Conservation (phyloP, 2,113 vertebrate genomes). For the Neofelis nebulosa region DNA sequence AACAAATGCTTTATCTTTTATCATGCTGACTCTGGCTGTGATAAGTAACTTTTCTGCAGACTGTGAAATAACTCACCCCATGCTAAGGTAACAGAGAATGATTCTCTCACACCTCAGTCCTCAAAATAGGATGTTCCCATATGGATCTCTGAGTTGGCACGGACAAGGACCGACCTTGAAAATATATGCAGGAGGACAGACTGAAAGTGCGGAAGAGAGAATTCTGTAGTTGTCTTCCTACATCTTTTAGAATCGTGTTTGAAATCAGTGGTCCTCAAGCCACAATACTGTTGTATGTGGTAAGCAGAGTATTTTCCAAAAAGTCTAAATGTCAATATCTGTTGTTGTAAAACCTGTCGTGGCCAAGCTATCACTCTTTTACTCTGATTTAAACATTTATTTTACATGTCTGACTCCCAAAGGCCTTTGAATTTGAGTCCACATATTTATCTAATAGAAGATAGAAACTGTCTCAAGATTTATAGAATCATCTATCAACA, state of each 20-base stretch:
- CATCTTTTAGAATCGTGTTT: neutral
- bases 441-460: neutral
- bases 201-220: neutral
- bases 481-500: neutral
- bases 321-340: neutral
- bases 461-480: neutral
- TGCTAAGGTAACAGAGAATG: neutral
- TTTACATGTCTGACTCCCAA: neutral
- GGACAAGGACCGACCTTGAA: neutral
- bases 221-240: neutral
- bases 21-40: neutral
- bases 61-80: neutral
- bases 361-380: neutral
- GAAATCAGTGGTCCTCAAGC: neutral
- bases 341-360: neutral
- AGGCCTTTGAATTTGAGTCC: neutral
- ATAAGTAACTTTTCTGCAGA: constrained; percentile 7
- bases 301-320: neutral
- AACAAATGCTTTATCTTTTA: neutral
- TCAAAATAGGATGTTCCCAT: neutral
- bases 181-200: neutral
- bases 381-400: neutral
- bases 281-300: neutral
- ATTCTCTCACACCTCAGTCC: neutral
- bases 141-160: neutral